Conservation (phyloP, 2,888 invertebrate species). For the Graphium colonna region DNA sequence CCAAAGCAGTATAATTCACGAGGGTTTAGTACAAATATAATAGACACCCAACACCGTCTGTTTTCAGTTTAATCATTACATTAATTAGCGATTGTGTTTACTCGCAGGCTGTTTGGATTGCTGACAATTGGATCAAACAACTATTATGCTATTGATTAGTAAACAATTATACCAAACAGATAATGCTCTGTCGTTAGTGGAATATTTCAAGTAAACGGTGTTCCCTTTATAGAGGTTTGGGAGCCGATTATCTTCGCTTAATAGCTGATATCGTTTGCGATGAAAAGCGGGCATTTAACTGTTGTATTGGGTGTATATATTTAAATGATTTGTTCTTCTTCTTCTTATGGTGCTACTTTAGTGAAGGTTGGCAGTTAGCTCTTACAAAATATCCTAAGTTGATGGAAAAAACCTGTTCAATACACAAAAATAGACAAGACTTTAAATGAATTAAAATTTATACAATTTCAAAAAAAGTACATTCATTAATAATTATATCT, state of each 20-base stretch:
- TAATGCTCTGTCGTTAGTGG: conserved; percentile 14
- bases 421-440: no score
- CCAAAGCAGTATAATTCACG: conserved; percentile 7
- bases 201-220: conserved; percentile 20
- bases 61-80: conserved; percentile 69
- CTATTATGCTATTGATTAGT: conserved; percentile 56
- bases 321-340: neutral
- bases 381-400: no score
- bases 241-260: conserved; percentile 26
- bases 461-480: no score
- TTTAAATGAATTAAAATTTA: no score
- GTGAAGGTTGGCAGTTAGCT: no score
- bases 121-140: conserved; percentile 68
- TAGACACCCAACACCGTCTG: conserved; percentile 60
- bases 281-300: conserved; percentile 5
- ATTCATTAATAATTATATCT: no score
- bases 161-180: conserved; percentile 38
- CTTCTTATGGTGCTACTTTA: no score
- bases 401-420: no score
- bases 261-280: conserved; percentile 4
- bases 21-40: conserved; percentile 52
- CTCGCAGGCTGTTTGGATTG: conserved; percentile 60
- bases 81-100: conserved; percentile 72
- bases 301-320: no score
- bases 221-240: conserved; percentile 27